Conservation (phyloP, 2,113 vertebrate species). For the Seriola dumerili region DNA sequence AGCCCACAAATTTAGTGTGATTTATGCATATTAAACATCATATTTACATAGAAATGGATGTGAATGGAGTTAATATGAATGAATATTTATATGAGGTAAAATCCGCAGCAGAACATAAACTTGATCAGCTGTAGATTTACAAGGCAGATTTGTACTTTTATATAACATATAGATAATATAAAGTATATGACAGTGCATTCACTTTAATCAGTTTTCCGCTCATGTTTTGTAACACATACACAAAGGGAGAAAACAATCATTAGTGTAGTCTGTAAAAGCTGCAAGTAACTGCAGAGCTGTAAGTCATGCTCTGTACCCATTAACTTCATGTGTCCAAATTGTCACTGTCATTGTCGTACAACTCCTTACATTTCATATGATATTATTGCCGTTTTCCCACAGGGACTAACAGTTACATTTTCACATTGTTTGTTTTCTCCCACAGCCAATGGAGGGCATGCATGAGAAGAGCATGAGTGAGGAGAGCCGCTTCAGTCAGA, state of each 20-base stretch:
- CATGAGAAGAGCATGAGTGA: conserved; percentile 92
- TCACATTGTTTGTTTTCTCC: conserved; percentile 14
- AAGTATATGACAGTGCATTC: background rate
- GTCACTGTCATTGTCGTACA: background rate
- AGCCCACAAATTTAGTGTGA: background rate
- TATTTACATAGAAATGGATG: background rate
- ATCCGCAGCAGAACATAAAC: background rate
- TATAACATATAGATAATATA: background rate
- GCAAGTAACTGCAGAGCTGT: too few relatives aligned
- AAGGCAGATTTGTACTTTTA: background rate
- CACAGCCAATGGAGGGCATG: conserved; percentile 87
- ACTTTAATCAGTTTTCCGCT: background rate
- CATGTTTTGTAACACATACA: background rate
- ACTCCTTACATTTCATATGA: background rate
- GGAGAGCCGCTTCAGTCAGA: conserved; percentile 92
- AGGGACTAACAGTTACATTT: background rate
- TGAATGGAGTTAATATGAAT: background rate
- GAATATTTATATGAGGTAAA: background rate
- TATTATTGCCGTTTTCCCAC: background rate
- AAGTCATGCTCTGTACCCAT: background rate
- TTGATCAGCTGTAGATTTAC: background rate
- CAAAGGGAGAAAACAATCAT: background rate
- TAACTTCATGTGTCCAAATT: background rate
- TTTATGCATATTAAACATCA: background rate
- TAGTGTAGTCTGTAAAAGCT: background rate